Percentiles rank a stretch among this genome's conserved stretches.
These are phyloP conservation scores for Dipodomys ordii DNA, from an alignment of 2,113 vertebrate genomes.

Conservation along the genomic window DNA sequence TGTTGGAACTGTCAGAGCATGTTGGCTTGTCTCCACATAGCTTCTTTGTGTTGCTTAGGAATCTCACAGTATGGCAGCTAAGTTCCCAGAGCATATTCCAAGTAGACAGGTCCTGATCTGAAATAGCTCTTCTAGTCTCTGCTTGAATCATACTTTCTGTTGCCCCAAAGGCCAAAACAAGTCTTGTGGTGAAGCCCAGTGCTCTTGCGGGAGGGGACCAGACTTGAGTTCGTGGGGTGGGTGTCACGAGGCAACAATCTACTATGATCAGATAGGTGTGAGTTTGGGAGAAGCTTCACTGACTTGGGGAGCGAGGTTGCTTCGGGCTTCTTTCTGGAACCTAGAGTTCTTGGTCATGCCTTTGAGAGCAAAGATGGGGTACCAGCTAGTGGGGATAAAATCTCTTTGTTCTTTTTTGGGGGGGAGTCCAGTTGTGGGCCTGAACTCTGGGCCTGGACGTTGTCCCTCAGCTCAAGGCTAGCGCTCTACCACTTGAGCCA, in stretches of 20 bases:
- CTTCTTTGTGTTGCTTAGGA: background rate
- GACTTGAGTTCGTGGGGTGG: background rate
- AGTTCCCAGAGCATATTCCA: background rate
- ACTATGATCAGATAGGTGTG: background rate
- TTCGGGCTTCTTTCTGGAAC: background rate
- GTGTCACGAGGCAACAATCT: background rate
- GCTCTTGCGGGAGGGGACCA: background rate
- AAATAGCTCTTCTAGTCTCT: background rate
- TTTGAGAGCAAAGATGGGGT: background rate
- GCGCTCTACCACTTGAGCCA: too few species aligned
- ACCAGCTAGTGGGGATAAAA: background rate
- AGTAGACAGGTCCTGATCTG: background rate
- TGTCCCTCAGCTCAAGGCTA: too few species aligned
- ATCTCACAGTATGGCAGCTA: background rate
- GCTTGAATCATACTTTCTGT: background rate
- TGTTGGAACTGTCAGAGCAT: background rate
- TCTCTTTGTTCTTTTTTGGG: background rate
- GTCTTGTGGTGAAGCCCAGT: background rate
- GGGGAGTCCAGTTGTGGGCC: too few species aligned
- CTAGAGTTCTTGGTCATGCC: background rate
- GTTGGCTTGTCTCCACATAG: background rate
- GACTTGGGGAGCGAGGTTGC: background rate
- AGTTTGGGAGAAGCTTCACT: background rate
- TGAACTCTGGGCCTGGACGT: too few species aligned
- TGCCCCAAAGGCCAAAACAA: background rate